Evolutionary conservation across 2,797 vertebrate species (phyloP), one percentile per base, ranked within the genome.

Genomic region (Alosa sapidissima): DNA sequence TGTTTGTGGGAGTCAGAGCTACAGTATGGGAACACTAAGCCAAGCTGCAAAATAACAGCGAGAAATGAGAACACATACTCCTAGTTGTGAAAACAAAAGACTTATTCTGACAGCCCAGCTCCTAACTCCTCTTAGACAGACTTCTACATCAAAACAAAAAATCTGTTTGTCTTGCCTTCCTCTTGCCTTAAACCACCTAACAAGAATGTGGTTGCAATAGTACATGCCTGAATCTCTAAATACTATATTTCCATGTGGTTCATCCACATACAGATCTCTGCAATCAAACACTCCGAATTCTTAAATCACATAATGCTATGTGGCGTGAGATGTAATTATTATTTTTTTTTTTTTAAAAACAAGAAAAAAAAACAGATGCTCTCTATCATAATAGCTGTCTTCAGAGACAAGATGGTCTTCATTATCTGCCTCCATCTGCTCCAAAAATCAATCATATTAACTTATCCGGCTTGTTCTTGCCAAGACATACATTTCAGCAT

Each of bases 351-450:
- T n/a, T n/a, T 3, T 28, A 28, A 65, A 8, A 62, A 62, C 5
- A 62, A 62, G 19, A 2, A 62, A 62, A 11, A 68, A 87, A 90
- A 89, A 65, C 90, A 90, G 88, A 90, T 90, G 90, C 81, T 54
- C 86, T 75, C 81, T 62, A 86, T 87, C 85, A 85, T 85, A 89
- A 85, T 41, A 82, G 72, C 86, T 55, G 86, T 89, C 85, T 87
- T 89, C 68, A 54, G 78, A 91, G 86, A 87, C 84, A 49, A 87
- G 68, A 84, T 60, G 84, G 84, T 84, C 84, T 86, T 88, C 83
- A 87, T 88, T 91, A 88, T 89, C 84, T 48, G 47, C 58, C 75
- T 87, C 87, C 90, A 91, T 91, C 86, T 91, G 90, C 83, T 84
- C 47, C 54, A 60, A 81, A 75, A 90, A 89, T 88, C 87, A 87